Conservation (phyloP, 35 echinoderm and acorn worm genomes). For the Heliocidaris erythrogramma region DNA sequence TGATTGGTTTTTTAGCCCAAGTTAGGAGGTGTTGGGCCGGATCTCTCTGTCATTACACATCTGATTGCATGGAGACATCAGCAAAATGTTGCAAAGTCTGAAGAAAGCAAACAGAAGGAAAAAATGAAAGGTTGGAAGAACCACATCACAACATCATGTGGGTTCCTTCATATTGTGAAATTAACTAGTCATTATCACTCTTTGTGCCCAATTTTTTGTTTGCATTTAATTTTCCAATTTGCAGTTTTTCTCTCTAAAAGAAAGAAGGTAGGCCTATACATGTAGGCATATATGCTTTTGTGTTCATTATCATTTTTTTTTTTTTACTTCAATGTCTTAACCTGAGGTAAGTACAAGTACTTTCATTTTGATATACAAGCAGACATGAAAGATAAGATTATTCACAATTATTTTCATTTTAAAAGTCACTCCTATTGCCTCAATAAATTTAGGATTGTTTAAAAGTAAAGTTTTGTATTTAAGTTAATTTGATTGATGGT, state of each 20-base stretch:
- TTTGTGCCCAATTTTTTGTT: not conserved
- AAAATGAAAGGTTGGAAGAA: not conserved
- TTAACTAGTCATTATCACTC: not conserved
- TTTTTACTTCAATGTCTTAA: not conserved
- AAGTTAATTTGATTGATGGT: no score
- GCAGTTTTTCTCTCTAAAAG: not conserved
- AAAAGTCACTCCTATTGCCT: no score
- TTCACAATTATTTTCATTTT: no score
- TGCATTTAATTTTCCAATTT: not conserved
- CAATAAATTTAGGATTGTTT: no score
- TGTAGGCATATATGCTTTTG: not conserved
- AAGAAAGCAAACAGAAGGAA: not conserved
- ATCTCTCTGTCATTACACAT: not conserved
- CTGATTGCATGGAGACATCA: not conserved
- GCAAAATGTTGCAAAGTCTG: not conserved
- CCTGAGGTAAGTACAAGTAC: no score
- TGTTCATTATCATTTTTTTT: not conserved
- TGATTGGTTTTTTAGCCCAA: not conserved
- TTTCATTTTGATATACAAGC: no score
- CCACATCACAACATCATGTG: not conserved
- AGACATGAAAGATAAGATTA: no score
- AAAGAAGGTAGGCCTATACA: no score
- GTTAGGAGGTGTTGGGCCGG: not conserved
- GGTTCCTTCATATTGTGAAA: not conserved
- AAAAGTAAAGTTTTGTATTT: no score